These are phyloP conservation scores for Petrolisthes manimaculis DNA, from an alignment of 2,888 invertebrate species.

Conservation along the genomic window DNA sequence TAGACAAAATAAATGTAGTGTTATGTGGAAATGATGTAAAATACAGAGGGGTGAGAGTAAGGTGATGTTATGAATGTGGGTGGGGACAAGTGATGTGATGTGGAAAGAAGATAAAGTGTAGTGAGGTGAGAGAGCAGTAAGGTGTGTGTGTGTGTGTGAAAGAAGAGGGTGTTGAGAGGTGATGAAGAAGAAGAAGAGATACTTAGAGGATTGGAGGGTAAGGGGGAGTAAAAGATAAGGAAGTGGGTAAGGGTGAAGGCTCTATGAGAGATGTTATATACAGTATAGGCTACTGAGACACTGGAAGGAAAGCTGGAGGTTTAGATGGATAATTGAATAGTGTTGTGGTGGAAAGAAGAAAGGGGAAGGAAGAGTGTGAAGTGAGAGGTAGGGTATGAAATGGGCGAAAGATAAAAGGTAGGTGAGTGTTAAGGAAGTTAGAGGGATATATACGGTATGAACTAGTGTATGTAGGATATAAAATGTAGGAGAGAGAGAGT, in stretches of 20 bases:
- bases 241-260: neutral
- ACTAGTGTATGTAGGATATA: neutral
- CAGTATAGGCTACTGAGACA: too few relatives aligned
- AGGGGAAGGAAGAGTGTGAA: neutral
- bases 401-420: neutral
- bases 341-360: neutral
- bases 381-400: neutral
- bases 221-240: neutral
- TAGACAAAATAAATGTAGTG: neutral
- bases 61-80: neutral
- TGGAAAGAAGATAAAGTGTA: neutral
- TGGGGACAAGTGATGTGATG: neutral
- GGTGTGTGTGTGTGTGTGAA: neutral
- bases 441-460: neutral
- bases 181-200: neutral
- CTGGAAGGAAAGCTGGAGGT: neutral
- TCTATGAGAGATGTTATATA: neutral
- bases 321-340: neutral
- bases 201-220: neutral
- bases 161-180: neutral
- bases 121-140: neutral
- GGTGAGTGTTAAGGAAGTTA: neutral
- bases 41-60: neutral
- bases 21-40: neutral
- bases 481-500: neutral